These are phyloP conservation scores for Doris montereyensis DNA, from an alignment of 2,888 invertebrate genomes.

Conservation along the genomic window DNA sequence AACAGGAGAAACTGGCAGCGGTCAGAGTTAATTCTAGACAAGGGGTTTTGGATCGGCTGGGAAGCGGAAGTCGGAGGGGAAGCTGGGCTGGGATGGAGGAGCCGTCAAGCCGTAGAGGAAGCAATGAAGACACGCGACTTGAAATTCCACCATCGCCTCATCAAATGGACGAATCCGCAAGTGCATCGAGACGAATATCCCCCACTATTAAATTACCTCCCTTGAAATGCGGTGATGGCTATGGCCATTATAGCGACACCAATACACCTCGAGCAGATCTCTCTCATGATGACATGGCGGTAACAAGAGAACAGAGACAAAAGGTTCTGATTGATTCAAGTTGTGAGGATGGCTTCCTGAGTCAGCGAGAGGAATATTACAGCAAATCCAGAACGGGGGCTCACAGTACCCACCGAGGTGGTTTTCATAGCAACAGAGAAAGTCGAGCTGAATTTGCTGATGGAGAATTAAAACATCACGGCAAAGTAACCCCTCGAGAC, in stretches of 20 bases:
- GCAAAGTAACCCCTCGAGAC: no score
- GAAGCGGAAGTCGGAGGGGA: background rate
- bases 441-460: background rate
- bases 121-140: background rate
- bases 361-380: background rate
- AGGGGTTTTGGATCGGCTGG: slow-evolving; percentile 2
- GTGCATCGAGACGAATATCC: background rate
- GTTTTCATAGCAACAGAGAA: background rate
- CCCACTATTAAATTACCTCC: background rate
- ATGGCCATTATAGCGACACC: background rate
- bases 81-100: background rate
- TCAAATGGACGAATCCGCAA: background rate
- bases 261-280: no score
- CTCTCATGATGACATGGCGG: no score
- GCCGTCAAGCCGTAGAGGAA: background rate
- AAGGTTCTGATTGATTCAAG: no score
- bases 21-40: background rate
- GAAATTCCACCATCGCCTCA: background rate
- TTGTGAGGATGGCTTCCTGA: background rate
- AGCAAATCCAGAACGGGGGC: background rate
- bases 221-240: background rate
- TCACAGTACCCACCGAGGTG: background rate
- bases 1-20: background rate
- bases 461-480: no score
- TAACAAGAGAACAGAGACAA: no score